A percentile compares a stretch with the other conserved stretches of the same genome.
phyloP scores from a whole-genome alignment of 2,888 invertebrate species.

The Acanthococcus lagerstroemiae region DNA sequence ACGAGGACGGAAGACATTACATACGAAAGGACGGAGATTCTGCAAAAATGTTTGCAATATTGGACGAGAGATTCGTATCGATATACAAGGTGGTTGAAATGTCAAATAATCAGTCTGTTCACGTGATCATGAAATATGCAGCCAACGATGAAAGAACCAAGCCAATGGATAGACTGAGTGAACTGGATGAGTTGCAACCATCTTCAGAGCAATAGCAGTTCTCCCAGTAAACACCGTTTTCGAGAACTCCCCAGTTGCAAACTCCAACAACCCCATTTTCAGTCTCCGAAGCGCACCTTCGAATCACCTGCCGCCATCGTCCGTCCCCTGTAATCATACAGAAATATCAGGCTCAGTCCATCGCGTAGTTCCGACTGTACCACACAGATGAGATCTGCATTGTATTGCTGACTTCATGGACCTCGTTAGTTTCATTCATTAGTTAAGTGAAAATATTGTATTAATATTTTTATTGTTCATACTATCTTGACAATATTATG shows the following conservation, averaged over 20 bases:
- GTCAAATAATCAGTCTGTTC: no score
- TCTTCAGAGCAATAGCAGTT: conserved; percentile 91
- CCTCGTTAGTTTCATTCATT: no score
- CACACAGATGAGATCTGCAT: not conserved
- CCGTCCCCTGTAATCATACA: conserved; percentile 70
- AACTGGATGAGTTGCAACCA: conserved; percentile 58
- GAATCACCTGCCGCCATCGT: conserved; percentile 81
- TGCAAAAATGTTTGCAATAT: no score
- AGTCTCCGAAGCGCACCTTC: conserved; percentile 80
- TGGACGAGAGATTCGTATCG: no score
- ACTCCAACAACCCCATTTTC: conserved; percentile 88
- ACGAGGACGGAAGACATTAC: no score
- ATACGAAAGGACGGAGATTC: no score
- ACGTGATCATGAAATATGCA: no score
- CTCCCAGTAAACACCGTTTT: conserved; percentile 93
- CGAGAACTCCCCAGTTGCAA: conserved; percentile 91
- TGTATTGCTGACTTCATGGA: no score
- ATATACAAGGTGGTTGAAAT: no score
- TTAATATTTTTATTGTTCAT: no score
- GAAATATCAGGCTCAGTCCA: not conserved
- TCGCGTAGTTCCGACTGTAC: not conserved
- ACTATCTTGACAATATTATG: no score
- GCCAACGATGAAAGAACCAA: not conserved
- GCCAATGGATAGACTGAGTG: not conserved
- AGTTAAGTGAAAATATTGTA: no score